phyloP scores from a whole-genome alignment of 2,888 invertebrate species.

The Arctia plantaginis region DNA sequence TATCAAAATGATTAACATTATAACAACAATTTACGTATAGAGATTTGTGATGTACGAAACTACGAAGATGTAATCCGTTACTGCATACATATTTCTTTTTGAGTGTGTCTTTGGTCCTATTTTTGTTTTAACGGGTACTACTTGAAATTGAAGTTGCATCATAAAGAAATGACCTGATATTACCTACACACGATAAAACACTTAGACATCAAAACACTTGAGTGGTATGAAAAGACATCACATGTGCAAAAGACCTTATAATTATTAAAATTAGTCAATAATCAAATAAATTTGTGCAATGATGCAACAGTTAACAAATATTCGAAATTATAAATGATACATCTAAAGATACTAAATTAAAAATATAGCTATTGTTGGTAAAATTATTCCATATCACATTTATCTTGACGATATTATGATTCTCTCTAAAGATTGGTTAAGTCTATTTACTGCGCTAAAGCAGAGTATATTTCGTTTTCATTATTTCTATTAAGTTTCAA shows the following conservation, averaged over 20 bases:
- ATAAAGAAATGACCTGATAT: conserved; percentile 8
- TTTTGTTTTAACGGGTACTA: conserved; percentile 47
- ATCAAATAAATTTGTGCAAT: conserved; percentile 34
- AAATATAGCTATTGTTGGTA: conserved; percentile 32
- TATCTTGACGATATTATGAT: conserved; percentile 60
- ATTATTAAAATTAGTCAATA: conserved; percentile 15
- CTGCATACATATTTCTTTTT: conserved; percentile 42
- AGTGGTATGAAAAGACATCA: conserved; percentile 19
- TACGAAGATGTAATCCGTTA: conserved; percentile 48
- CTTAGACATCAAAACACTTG: neutral
- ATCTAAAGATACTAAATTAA: conserved; percentile 57
- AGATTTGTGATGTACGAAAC: conserved; percentile 62
- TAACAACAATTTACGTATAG: conserved; percentile 71
- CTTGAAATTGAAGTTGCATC: conserved; percentile 35
- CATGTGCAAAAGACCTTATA: conserved; percentile 34
- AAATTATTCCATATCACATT: conserved; percentile 68
- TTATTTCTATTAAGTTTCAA: conserved; percentile 27
- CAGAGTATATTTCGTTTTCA: conserved; percentile 19
- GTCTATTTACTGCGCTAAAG: conserved; percentile 35
- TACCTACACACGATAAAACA: neutral
- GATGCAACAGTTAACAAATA: conserved; percentile 45
- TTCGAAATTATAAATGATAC: conserved; percentile 47
- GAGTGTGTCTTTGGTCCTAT: conserved; percentile 63
- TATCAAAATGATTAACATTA: conserved; percentile 64
- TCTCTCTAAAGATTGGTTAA: conserved; percentile 32